phyloP scores from a whole-genome alignment of 2,113 vertebrate genomes.

The Charina bottae region DNA sequence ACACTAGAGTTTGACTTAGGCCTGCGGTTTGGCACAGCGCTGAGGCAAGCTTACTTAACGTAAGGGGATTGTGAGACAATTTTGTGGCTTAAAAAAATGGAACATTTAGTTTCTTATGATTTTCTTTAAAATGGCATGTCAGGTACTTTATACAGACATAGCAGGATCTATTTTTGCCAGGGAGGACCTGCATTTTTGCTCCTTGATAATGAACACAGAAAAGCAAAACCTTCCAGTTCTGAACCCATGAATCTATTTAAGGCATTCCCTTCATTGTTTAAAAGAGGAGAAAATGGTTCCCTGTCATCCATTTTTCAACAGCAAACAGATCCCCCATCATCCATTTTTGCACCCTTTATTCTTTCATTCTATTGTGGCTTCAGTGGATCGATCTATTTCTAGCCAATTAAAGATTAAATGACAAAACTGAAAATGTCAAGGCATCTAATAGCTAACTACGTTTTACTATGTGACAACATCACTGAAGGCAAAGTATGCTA shows the following conservation, averaged over 20 bases:
- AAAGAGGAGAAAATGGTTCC: background rate
- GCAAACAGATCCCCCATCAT: background rate
- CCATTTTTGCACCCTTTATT: background rate
- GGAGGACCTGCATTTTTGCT: background rate
- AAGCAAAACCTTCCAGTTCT: background rate
- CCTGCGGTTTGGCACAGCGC: conserved; percentile 32
- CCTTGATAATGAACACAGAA: background rate
- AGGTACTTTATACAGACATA: background rate
- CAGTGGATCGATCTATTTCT: background rate
- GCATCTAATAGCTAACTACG: background rate
- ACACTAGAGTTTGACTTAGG: background rate
- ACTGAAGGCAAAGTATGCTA: background rate
- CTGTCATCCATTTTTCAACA: background rate
- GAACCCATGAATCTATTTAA: background rate
- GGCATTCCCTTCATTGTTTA: background rate
- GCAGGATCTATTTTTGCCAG: background rate
- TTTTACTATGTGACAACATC: background rate
- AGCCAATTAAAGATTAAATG: conserved; percentile 1
- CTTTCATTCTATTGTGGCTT: background rate
- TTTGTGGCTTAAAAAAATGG: background rate
- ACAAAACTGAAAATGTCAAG: background rate
- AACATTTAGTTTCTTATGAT: background rate
- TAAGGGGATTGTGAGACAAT: background rate
- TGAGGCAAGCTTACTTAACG: conserved; percentile 32
- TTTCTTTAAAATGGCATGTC: background rate